phyloP scores from a whole-genome alignment of 30 jellyfish, hydroid and myxozoan genomes.

The Pseudorhiza aurosa region DNA sequence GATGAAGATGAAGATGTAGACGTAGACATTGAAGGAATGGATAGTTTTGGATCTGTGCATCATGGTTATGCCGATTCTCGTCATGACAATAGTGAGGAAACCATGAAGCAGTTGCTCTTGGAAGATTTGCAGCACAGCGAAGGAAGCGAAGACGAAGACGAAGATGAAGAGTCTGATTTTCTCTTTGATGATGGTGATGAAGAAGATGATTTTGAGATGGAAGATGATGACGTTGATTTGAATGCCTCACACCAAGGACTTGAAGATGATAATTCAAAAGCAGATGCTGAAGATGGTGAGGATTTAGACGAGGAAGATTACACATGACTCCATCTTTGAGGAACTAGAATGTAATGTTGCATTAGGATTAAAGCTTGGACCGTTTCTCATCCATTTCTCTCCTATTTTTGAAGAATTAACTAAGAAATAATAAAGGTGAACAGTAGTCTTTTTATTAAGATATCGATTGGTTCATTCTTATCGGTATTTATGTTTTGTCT shows the following conservation, averaged over 20 bases:
- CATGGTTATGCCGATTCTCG: constrained; percentile 36
- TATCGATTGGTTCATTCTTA: no score
- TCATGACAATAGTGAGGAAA: constrained; percentile 35
- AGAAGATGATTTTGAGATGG: constrained; percentile 82
- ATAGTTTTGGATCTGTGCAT: constrained; percentile 51
- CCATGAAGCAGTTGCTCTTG: constrained; percentile 39
- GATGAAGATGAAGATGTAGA: constrained; percentile 76
- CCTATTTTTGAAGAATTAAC: no score
- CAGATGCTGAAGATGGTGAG: constrained; percentile 86
- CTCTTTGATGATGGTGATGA: constrained; percentile 90
- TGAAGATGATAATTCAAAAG: constrained; percentile 74
- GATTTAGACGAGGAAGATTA: constrained; percentile 34
- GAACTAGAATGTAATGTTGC: no score
- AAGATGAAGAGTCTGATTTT: constrained; percentile 75
- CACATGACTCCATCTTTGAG: no score
- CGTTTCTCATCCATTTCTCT: no score
- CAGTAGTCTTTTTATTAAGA: no score
- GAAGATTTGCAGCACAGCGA: constrained; percentile 73
- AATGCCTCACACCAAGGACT: constrained; percentile 23
- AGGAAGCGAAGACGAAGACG: constrained; percentile 70
- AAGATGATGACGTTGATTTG: constrained; percentile 45
- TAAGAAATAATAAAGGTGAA: no score
- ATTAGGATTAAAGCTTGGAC: no score
- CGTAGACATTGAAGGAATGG: constrained; percentile 70
- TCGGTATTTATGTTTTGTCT: no score